Evolutionary conservation across 2,797 vertebrate genomes (phyloP).

Genomic region (Mormyrops boulengeri): DNA sequence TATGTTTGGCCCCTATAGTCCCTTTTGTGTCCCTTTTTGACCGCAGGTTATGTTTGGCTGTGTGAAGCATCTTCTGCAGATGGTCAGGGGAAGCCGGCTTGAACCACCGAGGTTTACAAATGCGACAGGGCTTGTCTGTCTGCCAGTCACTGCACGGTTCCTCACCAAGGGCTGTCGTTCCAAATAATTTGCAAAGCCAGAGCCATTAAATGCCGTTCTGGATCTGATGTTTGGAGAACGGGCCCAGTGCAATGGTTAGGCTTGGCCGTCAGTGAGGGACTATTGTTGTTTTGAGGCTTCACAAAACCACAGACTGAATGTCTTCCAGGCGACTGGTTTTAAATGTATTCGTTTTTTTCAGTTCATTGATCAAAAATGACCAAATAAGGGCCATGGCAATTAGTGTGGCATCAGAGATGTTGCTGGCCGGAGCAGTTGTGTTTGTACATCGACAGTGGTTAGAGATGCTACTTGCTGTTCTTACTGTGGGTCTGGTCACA

Average conservation of each 20-base stretch:
- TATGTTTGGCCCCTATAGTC: neutral
- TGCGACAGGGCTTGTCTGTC: neutral
- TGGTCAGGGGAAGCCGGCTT: neutral
- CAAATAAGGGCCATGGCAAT: neutral
- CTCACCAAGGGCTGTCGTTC: neutral
- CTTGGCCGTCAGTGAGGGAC: neutral
- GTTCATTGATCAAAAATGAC: neutral
- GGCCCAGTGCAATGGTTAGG: neutral
- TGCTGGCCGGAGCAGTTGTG: neutral
- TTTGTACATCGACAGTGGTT: neutral
- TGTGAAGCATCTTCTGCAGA: neutral
- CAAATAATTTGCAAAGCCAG: slow-evolving; percentile 6
- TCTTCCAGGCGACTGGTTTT: neutral
- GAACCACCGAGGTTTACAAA: neutral
- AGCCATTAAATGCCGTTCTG: slow-evolving; percentile 2
- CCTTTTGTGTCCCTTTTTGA: neutral
- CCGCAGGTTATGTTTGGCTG: neutral
- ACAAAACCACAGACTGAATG: neutral
- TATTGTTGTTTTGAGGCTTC: neutral
- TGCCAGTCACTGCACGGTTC: neutral
- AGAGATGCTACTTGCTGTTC: neutral
- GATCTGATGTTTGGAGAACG: neutral
- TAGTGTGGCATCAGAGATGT: neutral
- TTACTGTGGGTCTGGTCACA: neutral
- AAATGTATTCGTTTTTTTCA: neutral